These are phyloP conservation scores for Apomyelois bistriatella DNA, from an alignment of 2,888 invertebrate genomes.

Conservation along the genomic window DNA sequence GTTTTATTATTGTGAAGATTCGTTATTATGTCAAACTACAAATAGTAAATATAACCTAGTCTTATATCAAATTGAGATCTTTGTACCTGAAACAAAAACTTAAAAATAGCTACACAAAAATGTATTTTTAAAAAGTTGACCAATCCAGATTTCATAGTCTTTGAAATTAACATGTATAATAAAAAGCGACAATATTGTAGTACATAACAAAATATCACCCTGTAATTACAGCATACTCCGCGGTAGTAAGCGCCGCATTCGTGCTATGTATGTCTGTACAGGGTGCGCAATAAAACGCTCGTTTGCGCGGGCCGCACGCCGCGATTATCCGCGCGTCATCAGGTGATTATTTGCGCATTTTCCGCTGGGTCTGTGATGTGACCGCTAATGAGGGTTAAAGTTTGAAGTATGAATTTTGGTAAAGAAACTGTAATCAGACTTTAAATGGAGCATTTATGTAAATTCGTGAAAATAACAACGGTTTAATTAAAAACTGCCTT, in stretches of 20 bases:
- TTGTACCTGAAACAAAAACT: too few species aligned
- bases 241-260: neutral
- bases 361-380: neutral
- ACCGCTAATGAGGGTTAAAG: conserved; percentile 6
- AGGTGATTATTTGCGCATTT: conserved; percentile 3
- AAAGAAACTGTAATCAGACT: neutral
- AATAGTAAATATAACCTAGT: too few species aligned
- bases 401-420: neutral
- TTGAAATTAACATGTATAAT: neutral
- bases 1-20: too few species aligned
- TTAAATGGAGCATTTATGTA: neutral
- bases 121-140: too few species aligned
- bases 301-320: neutral
- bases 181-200: neutral
- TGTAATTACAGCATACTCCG: neutral
- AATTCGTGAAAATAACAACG: too few species aligned
- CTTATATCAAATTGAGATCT: too few species aligned
- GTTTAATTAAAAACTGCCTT: too few species aligned
- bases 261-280: neutral
- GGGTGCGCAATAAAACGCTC: conserved; percentile 3
- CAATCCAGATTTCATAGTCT: neutral
- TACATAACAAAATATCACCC: neutral
- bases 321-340: neutral
- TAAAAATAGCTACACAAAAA: too few species aligned
- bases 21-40: too few species aligned